These are phyloP conservation scores for Sternarchorhynchus goeldii DNA, from an alignment of 2,797 vertebrate species.

Conservation along the genomic window DNA sequence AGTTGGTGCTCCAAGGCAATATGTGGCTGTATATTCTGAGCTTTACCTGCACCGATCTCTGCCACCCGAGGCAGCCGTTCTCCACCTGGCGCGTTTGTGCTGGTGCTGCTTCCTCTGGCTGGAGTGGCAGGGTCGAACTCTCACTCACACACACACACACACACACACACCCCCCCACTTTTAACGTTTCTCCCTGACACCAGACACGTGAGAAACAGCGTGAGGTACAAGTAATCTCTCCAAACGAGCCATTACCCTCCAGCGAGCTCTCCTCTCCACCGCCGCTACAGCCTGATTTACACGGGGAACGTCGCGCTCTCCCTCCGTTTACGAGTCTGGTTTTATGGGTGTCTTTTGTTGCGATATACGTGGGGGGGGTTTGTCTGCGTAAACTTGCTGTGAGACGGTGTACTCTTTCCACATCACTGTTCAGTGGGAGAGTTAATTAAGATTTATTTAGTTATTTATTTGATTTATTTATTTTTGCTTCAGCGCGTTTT, in stretches of 20 bases:
- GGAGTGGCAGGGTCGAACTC: not conserved
- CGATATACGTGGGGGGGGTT: not conserved
- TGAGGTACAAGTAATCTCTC: constrained; percentile 1
- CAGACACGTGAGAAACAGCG: not conserved
- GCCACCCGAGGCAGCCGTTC: not conserved
- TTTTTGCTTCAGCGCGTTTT: not conserved
- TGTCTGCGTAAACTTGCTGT: constrained; percentile 10
- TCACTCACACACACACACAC: too few species aligned
- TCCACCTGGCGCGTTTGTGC: constrained; percentile 4
- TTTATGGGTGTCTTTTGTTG: not conserved
- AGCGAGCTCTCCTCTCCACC: constrained; percentile 3
- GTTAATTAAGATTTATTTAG: not conserved
- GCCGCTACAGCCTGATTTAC: not conserved
- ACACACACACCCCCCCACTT: too few species aligned
- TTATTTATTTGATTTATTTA: too few species aligned
- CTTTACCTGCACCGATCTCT: too few species aligned
- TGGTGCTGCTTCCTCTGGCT: not conserved
- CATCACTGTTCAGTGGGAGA: not conserved
- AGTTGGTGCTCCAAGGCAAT: not conserved
- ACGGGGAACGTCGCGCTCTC: not conserved
- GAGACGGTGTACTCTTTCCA: not conserved
- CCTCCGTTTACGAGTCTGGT: not conserved
- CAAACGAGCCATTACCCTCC: not conserved
- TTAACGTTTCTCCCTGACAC: constrained; percentile 5
- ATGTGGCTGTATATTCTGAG: not conserved